Evolutionary conservation across 2,797 vertebrate species (phyloP), one percentile per base, ranked within the genome.

Genomic region (Microcaecilia unicolor): DNA sequence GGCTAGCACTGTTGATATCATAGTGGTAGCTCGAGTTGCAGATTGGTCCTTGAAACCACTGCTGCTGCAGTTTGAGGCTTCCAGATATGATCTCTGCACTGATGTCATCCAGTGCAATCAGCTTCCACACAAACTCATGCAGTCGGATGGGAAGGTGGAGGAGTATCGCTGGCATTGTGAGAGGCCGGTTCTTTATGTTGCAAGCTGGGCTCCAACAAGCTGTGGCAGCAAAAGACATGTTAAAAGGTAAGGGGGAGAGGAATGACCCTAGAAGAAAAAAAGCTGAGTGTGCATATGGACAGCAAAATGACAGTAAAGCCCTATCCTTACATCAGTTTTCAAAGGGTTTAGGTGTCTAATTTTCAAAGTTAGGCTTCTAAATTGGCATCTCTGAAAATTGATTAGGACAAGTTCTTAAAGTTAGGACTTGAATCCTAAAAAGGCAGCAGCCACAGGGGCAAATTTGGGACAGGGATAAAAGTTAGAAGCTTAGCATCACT

Each of bases 91-190:
- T 74, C 38, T 90, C 77, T 40, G 89, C 22, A 0, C 81, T 83
- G 39, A 60, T 44, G 21, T 78, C 14, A 32, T 73, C 29, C 0
- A 84, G 78, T 41, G 84, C 67, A 9, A 15, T 52, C 14, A 98
- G 13, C 47, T 78, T 64, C 93, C 94, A 99, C 20, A 70, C 81
- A 59, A 90, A 86, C 48, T 54, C 80, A 3, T 76, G 65, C 11
- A 95, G 77, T 2, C 51, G 64, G 26, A 87, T 60, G 0, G 81
- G 89, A 12, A 97, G 70, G 5, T 56, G 77, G n/a, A 72, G 30
- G 13, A 84, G 57, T 56, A 78, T 25, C 1, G 16, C 2, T 2
- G 91, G 89, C 13, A 93, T 64, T 2, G 11, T 47, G 42, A 98
- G 83, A 3, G 9, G 6, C 27, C 58, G 51, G 17, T 35, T n/a